phyloP scores from a whole-genome alignment of 1,140 invertebrate genomes.

The Dendroctonus ponderosae region DNA sequence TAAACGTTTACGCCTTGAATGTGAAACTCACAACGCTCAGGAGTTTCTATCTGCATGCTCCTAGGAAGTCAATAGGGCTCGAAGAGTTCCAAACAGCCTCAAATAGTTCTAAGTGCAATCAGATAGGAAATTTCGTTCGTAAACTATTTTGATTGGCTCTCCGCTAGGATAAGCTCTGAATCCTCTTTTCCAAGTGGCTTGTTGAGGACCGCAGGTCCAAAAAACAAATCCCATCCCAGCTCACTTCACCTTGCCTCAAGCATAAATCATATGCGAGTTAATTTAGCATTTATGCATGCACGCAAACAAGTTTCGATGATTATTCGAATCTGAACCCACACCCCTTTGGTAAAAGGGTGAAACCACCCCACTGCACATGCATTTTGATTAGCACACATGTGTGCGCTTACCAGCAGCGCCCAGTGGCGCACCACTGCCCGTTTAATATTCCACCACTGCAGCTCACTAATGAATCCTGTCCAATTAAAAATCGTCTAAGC shows the following conservation, averaged over 20 bases:
- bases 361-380: slow-evolving; percentile 30
- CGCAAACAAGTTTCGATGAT: slow-evolving; percentile 34
- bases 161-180: no score
- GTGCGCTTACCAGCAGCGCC: neutral
- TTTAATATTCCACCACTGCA: no score
- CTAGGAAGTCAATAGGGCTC: no score
- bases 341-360: slow-evolving; percentile 25
- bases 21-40: no score
- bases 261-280: slow-evolving; percentile 29
- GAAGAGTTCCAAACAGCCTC: neutral
- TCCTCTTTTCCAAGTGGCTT: no score
- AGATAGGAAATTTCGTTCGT: neutral
- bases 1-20: no score
- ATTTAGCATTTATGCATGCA: slow-evolving; percentile 37
- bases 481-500: slow-evolving; percentile 30
- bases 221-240: neutral
- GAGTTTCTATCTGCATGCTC: no score
- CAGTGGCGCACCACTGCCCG: no score
- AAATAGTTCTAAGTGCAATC: neutral
- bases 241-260: slow-evolving; percentile 28
- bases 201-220: neutral
- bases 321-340: slow-evolving; percentile 35
- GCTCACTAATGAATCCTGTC: slow-evolving; percentile 20
- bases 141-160: no score
- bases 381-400: slow-evolving; percentile 26